phyloP scores from a whole-genome alignment of 2,797 vertebrate species.

The Ispidina picta region DNA sequence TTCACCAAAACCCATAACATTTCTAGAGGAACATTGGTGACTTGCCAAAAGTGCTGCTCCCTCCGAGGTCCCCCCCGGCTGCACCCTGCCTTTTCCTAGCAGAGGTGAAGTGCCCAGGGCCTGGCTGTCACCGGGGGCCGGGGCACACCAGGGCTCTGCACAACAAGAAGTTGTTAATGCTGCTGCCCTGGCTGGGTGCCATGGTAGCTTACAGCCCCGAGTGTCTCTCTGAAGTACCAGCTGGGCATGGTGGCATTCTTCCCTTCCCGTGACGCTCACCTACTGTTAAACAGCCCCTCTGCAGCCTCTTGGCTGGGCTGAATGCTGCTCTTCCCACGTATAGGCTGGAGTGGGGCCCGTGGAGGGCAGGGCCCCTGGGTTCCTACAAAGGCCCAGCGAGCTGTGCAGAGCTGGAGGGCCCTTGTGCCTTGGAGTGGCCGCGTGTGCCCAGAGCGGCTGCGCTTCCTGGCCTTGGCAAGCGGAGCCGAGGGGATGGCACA shows the following conservation, averaged over 20 bases:
- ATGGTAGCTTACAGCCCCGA: constrained; percentile 27
- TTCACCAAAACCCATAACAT: background rate
- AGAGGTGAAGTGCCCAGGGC: fast-evolving
- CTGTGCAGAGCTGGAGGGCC: background rate
- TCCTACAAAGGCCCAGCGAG: background rate
- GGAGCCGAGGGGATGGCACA: background rate
- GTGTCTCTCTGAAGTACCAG: constrained; percentile 51
- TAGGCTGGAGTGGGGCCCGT: background rate
- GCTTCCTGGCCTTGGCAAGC: background rate
- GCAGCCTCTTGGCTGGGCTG: background rate
- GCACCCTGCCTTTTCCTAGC: background rate
- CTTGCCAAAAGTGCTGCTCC: background rate
- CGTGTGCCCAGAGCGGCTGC: background rate
- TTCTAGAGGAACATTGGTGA: background rate
- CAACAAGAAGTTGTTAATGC: constrained; percentile 58
- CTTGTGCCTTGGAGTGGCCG: constrained; percentile 37
- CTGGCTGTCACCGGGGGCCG: background rate
- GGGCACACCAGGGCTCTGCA: background rate
- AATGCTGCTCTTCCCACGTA: background rate
- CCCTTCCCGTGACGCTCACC: background rate
- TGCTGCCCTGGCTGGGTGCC: constrained; percentile 52
- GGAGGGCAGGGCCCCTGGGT: background rate
- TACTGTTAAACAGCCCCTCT: constrained; percentile 29
- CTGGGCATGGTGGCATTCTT: constrained; percentile 51
- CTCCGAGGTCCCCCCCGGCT: fast-evolving